Conservation (phyloP, 2,888 invertebrate genomes). For the Dexiosoma caninum region DNA sequence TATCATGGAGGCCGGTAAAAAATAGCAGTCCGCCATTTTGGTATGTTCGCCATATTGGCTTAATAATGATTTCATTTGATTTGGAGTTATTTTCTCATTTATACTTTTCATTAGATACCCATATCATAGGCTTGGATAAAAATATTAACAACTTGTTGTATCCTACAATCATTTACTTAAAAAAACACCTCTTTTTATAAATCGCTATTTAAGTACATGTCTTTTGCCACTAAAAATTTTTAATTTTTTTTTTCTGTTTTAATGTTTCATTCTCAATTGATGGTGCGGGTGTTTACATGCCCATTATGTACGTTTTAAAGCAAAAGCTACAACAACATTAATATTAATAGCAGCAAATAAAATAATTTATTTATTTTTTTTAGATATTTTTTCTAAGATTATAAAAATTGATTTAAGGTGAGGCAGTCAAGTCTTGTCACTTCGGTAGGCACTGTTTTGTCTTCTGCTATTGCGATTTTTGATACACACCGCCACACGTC, state of each 20-base stretch:
- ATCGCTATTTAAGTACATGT: constrained; percentile 24
- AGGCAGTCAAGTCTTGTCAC: constrained; percentile 52
- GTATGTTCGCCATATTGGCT: no score
- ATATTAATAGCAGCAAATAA: constrained; percentile 19
- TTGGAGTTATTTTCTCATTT: no score
- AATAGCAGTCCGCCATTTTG: no score
- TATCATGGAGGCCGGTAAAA: no score
- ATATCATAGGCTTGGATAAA: no score
- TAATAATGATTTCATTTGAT: no score
- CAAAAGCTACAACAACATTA: neutral
- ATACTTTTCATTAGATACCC: no score
- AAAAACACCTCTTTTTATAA: neutral
- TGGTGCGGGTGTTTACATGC: constrained; percentile 60
- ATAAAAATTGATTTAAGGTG: constrained; percentile 61
- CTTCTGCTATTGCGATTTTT: constrained; percentile 5
- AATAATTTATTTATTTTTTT: neutral
- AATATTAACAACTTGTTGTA: no score
- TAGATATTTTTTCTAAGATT: constrained; percentile 59
- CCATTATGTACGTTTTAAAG: constrained; percentile 37
- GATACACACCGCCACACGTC: constrained; percentile 17
- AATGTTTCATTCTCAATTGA: constrained; percentile 21
- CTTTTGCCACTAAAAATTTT: constrained; percentile 35
- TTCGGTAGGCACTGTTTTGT: constrained; percentile 41
- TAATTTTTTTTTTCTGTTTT: neutral
- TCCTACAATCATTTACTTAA: no score